phyloP scores from a whole-genome alignment of 2,888 invertebrate species.

The Drosophila leonis region DNA sequence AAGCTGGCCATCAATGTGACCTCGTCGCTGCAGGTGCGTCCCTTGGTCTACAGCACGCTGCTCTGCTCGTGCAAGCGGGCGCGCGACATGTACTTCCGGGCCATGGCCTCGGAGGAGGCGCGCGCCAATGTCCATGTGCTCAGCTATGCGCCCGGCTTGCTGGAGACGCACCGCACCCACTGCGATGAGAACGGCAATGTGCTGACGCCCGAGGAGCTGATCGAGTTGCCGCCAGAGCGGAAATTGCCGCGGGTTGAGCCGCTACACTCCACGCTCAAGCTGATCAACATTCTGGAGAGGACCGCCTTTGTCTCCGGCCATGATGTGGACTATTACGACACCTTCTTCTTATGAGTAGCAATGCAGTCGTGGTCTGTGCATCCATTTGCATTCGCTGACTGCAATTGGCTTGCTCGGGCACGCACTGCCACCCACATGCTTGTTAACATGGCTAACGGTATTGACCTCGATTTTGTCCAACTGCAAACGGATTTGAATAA shows the following conservation, averaged over 20 bases:
- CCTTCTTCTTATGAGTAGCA: conserved; percentile 81
- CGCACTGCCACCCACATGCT: conserved; percentile 45
- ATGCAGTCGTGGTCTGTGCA: conserved; percentile 56
- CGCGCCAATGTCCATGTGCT: conserved; percentile 68
- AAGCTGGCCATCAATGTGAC: conserved; percentile 81
- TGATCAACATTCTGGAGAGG: conserved; percentile 82
- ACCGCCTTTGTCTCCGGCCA: conserved; percentile 83
- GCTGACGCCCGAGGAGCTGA: conserved; percentile 61
- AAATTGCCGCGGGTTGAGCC: conserved; percentile 70
- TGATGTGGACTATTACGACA: conserved; percentile 84
- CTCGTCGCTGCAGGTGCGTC: conserved; percentile 76
- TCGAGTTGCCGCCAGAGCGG: conserved; percentile 44
- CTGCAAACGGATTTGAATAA: conserved; percentile 51
- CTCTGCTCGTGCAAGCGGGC: conserved; percentile 82
- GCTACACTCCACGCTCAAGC: conserved; percentile 72
- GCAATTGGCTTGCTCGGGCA: conserved; percentile 39
- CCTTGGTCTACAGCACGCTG: conserved; percentile 73
- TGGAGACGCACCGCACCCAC: conserved; percentile 67
- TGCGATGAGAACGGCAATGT: conserved; percentile 80
- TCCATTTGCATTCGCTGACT: conserved; percentile 16
- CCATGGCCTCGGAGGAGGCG: conserved; percentile 79
- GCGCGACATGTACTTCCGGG: conserved; percentile 84
- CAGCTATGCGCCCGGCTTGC: conserved; percentile 81
- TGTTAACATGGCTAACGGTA: conserved; percentile 34
- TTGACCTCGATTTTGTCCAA: conserved; percentile 30